phyloP scores from a whole-genome alignment of 1,140 invertebrate genomes.

The Paracyclopina nana region DNA sequence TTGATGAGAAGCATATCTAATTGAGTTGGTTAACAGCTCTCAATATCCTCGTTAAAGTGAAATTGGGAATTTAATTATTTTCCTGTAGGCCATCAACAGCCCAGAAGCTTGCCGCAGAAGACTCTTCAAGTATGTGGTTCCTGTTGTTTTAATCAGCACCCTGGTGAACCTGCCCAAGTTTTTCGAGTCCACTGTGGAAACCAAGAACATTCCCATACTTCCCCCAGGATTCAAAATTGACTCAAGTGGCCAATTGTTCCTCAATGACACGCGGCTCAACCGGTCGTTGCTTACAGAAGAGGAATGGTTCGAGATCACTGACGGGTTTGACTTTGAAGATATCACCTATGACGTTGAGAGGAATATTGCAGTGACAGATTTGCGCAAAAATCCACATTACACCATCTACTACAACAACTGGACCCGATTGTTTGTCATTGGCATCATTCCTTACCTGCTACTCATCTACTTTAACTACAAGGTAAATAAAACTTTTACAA shows the following conservation, averaged over 20 bases:
- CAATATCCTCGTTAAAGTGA: too few relatives aligned
- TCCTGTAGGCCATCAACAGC: conserved; percentile 13
- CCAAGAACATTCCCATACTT: neutral
- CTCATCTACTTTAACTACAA: conserved; percentile 15
- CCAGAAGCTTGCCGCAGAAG: conserved; percentile 2
- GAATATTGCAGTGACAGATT: neutral
- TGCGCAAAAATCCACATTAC: conserved; percentile 8
- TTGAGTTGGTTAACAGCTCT: too few relatives aligned
- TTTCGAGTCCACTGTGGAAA: conserved; percentile 1
- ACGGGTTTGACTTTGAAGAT: neutral
- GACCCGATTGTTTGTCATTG: conserved; percentile 7
- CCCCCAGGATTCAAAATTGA: too few relatives aligned
- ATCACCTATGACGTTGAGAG: neutral
- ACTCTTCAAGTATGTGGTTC: conserved; percentile 10
- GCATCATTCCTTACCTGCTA: conserved; percentile 6
- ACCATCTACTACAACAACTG: conserved; percentile 14
- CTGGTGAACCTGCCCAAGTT: conserved; percentile 7
- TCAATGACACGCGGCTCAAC: neutral
- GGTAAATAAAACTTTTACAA: neutral
- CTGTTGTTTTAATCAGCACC: neutral
- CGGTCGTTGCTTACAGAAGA: neutral
- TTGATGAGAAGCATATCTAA: too few relatives aligned
- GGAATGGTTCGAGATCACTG: too few relatives aligned
- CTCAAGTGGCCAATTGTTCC: too few relatives aligned
- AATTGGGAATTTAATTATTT: too few relatives aligned